phyloP scores from a whole-genome alignment of 2,113 vertebrate species.

The Malurus melanocephalus region DNA sequence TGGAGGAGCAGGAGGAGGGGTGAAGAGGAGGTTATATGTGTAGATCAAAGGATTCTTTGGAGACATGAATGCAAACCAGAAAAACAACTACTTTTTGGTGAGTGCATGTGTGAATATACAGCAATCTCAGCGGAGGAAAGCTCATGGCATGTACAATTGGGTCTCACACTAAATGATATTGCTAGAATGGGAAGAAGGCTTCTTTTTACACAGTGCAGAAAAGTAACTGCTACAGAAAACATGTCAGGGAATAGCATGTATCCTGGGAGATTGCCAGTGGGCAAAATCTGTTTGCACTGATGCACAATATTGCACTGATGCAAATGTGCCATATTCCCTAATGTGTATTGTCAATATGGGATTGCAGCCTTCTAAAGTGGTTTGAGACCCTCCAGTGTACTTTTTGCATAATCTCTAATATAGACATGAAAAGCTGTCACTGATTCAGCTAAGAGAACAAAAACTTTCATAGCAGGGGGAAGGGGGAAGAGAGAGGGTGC shows the following conservation, averaged over 20 bases:
- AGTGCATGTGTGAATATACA: not conserved
- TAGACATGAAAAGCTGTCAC: not conserved
- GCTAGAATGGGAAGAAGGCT: not conserved
- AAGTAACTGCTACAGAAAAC: not conserved
- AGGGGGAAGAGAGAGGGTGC: not conserved
- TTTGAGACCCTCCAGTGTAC: not conserved
- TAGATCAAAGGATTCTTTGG: slow-evolving; percentile 16
- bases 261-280: not conserved
- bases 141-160: not conserved
- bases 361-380: not conserved
- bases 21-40: not conserved
- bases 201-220: not conserved
- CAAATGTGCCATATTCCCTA: not conserved
- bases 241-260: not conserved
- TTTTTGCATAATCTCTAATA: not conserved
- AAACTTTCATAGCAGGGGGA: not conserved
- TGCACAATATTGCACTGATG: not conserved
- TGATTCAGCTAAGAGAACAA: not conserved
- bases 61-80: not conserved
- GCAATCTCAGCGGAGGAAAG: not conserved
- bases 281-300: not conserved
- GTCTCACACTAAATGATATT: not conserved
- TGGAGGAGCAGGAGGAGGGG: not conserved
- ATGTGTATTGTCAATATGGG: not conserved
- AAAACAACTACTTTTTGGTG: not conserved